Evolutionary conservation across 2,888 invertebrate genomes (phyloP), one percentile per base, ranked within the genome.

Genomic region (Dasypolia templi): DNA sequence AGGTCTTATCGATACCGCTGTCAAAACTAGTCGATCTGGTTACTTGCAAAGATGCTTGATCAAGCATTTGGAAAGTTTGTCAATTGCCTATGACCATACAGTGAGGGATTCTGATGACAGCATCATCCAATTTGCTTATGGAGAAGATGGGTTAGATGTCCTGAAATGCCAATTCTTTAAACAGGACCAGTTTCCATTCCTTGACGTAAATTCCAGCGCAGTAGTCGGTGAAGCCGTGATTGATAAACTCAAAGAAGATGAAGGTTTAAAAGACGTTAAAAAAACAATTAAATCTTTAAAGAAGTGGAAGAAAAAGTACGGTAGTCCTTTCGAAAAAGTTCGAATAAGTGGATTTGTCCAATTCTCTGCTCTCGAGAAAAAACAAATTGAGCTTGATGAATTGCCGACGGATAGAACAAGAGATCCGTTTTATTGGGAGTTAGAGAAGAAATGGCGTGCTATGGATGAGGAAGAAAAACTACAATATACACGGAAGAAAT

Each of bases 1-100:
- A 97, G 99, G 99, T 96, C 97, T 99, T 71, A 99, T 99, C 89
- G 99, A 99, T 97, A 99, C 99, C 6, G 99, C 99, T 82, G 99
- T 99, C 0, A 99, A 99, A 96, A 99, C 99, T 1, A 99, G 99
- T 95, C 97, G 99, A 79, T 99, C 99, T 87, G 99, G 99, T 86
- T 99, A 99, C 93, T 96, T 99, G 72, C 99, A 99, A 94, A 97
- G 99, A 82, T 99, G 99, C 94, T 96, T 99, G 14, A 98, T 99
- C 75, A 99, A 99, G 94, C 99, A 99, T 96, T 96, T 99, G 81
- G 99, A 99, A 96, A 99, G 99, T 9, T 93, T 99, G n/a, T 97
- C 97, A 70, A 98, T 99, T 0, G 97, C 97, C 72, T 99, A 99
- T 92, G 99, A 99, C 93, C 96, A 98, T 89, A 99, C 99, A 0